phyloP scores from a whole-genome alignment of 2,797 vertebrate genomes.

The Lagorchestes hirsutus region DNA sequence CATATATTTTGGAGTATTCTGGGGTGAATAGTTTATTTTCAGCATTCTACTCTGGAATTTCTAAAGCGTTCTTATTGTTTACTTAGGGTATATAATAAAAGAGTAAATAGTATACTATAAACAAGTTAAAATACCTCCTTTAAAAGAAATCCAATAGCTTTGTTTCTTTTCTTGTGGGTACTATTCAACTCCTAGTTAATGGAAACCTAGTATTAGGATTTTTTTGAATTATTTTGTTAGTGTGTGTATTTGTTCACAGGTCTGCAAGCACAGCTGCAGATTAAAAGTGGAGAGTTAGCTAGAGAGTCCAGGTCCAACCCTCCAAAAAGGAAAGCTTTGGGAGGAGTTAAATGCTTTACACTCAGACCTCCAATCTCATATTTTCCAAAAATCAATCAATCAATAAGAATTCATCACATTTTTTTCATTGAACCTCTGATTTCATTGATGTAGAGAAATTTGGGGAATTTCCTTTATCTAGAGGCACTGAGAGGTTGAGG shows the following conservation, averaged over 20 bases:
- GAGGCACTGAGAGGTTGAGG: neutral
- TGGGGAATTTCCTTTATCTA: neutral
- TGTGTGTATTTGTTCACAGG: neutral
- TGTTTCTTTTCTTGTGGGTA: neutral
- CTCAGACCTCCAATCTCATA: neutral
- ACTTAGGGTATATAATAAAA: neutral
- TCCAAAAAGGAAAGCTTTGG: neutral
- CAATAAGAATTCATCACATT: neutral
- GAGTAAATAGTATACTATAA: neutral
- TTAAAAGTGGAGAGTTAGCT: neutral
- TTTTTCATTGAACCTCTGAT: neutral
- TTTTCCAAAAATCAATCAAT: neutral
- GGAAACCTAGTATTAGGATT: neutral
- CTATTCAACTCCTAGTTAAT: neutral
- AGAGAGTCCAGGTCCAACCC: neutral
- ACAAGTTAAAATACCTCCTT: neutral
- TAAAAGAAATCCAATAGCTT: neutral
- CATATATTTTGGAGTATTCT: neutral
- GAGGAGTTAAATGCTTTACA: neutral
- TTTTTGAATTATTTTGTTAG: neutral
- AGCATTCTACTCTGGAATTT: slow-evolving; percentile 37
- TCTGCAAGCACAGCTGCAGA: neutral
- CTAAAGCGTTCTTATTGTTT: slow-evolving; percentile 9
- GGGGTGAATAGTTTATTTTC: neutral
- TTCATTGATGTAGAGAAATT: neutral